phyloP scores from a whole-genome alignment of 1,140 invertebrate genomes.

The Monochamus saltuarius region DNA sequence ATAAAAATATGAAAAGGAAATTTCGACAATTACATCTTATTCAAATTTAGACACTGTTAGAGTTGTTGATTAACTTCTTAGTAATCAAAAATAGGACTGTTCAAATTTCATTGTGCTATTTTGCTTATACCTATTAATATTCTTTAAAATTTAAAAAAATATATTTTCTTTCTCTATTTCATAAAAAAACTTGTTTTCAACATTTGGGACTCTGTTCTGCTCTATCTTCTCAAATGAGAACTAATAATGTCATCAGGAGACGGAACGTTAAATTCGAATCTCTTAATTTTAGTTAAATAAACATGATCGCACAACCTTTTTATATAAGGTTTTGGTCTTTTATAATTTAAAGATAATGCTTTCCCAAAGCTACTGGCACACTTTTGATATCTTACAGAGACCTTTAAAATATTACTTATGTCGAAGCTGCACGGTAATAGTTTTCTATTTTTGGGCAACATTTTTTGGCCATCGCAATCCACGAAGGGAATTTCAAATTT shows the following conservation, averaged over 20 bases:
- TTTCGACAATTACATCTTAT: too few relatives aligned
- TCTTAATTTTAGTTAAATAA: constrained; percentile 33
- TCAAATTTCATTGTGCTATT: too few relatives aligned
- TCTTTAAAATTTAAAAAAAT: too few relatives aligned
- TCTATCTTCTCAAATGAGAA: constrained; percentile 14
- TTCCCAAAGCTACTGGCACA: constrained; percentile 54
- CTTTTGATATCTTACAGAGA: constrained; percentile 28
- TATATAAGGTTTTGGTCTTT: constrained; percentile 16
- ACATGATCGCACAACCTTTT: constrained; percentile 4
- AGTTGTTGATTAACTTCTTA: too few relatives aligned
- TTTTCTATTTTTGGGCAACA: constrained; percentile 14
- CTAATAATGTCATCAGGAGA: constrained; percentile 59
- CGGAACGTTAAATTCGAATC: constrained; percentile 61
- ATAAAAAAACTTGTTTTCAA: too few relatives aligned
- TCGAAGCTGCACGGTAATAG: constrained; percentile 42
- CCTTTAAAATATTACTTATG: constrained; percentile 28
- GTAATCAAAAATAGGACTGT: too few relatives aligned
- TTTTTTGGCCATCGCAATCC: constrained; percentile 37
- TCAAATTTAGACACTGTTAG: too few relatives aligned
- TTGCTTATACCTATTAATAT: too few relatives aligned
- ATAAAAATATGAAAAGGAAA: too few relatives aligned
- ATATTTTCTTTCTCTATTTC: too few relatives aligned
- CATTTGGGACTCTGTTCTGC: too few relatives aligned
- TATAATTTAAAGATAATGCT: constrained; percentile 52
- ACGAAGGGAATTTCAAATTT: constrained; percentile 42